These are phyloP conservation scores for Zosterops japonicus DNA, from an alignment of 2,113 vertebrate species.

Conservation along the genomic window DNA sequence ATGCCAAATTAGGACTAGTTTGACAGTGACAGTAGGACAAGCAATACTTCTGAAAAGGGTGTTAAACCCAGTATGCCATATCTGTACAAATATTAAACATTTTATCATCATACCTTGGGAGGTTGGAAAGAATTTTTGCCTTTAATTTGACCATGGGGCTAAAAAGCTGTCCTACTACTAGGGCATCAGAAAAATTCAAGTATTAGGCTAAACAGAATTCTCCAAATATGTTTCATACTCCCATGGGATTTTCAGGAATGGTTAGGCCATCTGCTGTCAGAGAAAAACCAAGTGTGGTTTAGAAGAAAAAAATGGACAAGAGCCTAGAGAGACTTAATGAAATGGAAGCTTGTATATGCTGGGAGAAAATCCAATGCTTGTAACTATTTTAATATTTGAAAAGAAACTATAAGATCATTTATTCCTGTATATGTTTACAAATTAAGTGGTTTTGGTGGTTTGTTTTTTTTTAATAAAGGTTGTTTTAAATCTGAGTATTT, in stretches of 20 bases:
- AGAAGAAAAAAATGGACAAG: constrained; percentile 44
- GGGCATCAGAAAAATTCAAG: constrained; percentile 45
- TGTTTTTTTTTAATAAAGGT: neutral
- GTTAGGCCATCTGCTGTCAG: constrained; percentile 60
- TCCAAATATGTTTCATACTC: constrained; percentile 55
- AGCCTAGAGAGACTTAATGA: constrained; percentile 60
- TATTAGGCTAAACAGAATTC: constrained; percentile 32
- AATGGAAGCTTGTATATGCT: constrained; percentile 43
- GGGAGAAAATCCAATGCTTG: neutral
- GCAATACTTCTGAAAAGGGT: neutral
- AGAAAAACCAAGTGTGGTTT: constrained; percentile 35
- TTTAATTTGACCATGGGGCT: constrained; percentile 24
- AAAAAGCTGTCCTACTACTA: constrained; percentile 25
- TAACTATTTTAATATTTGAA: neutral
- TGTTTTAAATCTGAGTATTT: neutral
- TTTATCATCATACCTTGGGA: neutral
- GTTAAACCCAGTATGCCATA: neutral
- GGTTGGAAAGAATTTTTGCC: neutral
- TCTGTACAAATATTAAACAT: neutral
- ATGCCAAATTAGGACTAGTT: neutral
- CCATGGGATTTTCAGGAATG: constrained; percentile 19
- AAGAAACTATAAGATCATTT: neutral
- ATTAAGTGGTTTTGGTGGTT: neutral
- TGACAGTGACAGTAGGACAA: neutral
- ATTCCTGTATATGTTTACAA: neutral